Evolutionary conservation across 2,113 vertebrate species (phyloP).

Genomic region (Piprites chloris): DNA sequence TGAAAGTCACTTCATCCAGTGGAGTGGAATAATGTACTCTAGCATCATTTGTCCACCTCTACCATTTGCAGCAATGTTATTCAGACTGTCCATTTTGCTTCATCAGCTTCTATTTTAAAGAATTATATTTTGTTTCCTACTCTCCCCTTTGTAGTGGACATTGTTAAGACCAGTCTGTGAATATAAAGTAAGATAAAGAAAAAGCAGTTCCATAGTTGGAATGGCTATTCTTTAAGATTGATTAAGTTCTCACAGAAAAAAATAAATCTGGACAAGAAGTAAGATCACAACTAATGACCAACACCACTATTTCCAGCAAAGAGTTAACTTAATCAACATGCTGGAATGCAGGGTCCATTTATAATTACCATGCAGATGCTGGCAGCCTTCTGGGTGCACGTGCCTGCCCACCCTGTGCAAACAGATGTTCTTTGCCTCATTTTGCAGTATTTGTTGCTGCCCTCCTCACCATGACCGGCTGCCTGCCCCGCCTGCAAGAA

Average conservation of each 20-base stretch:
- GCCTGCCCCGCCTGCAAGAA: background rate
- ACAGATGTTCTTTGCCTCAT: slow-evolving; percentile 1
- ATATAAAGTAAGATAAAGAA: background rate
- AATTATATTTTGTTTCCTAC: background rate
- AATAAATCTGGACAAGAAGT: background rate
- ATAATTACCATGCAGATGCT: background rate
- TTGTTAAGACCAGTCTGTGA: background rate
- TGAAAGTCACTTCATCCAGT: slow-evolving; percentile 65
- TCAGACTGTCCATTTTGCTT: slow-evolving; percentile 54
- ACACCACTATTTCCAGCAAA: background rate
- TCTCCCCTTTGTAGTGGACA: background rate
- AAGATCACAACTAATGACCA: background rate
- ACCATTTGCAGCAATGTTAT: slow-evolving; percentile 33
- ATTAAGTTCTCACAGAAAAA: background rate
- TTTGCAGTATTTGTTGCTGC: background rate
- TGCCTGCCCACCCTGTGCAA: background rate
- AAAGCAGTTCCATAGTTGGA: background rate
- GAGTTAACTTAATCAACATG: background rate
- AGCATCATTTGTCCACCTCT: slow-evolving; percentile 47
- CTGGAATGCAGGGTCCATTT: background rate
- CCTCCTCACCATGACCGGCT: background rate
- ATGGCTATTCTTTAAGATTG: background rate
- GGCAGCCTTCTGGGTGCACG: background rate
- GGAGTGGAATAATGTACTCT: slow-evolving; percentile 61
- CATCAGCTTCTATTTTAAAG: slow-evolving; percentile 43